phyloP scores from a whole-genome alignment of 53 echinoderm and acorn worm genomes.

The Paracentrotus lividus region DNA sequence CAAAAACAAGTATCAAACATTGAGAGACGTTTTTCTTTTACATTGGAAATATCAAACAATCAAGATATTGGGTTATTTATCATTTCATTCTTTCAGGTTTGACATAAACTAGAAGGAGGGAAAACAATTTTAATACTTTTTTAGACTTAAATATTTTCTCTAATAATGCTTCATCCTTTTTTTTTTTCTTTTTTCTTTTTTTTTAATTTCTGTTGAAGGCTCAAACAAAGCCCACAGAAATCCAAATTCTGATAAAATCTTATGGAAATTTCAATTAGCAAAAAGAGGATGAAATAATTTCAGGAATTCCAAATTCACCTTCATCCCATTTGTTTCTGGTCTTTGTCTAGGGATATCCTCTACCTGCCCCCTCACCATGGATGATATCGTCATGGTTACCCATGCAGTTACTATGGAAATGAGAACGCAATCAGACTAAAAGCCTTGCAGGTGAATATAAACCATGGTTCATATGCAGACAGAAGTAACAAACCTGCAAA shows the following conservation, averaged over 20 bases:
- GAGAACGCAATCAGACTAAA: conserved; percentile 54
- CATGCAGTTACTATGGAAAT: conserved; percentile 23
- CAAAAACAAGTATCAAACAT: too few relatives aligned
- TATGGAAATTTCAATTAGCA: background rate
- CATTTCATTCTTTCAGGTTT: too few relatives aligned
- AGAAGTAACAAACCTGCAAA: background rate
- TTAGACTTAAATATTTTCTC: too few relatives aligned
- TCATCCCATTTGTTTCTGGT: background rate
- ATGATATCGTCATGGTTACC: conserved; percentile 40
- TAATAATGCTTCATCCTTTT: too few relatives aligned
- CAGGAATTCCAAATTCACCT: background rate
- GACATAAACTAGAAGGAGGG: too few relatives aligned
- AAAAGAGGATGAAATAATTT: background rate
- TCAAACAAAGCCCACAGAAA: background rate
- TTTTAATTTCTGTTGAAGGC: background rate
- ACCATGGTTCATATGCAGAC: background rate
- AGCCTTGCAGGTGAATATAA: conserved; percentile 41
- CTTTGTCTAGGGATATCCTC: background rate
- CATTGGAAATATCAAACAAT: too few relatives aligned
- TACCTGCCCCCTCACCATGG: conserved; percentile 31
- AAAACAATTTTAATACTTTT: too few relatives aligned
- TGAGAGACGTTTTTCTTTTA: too few relatives aligned
- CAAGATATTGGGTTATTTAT: too few relatives aligned
- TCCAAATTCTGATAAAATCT: background rate
- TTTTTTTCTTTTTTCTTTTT: too few relatives aligned